Evolutionary conservation across 2,113 vertebrate species (phyloP).

Genomic region (Pedetes capensis): DNA sequence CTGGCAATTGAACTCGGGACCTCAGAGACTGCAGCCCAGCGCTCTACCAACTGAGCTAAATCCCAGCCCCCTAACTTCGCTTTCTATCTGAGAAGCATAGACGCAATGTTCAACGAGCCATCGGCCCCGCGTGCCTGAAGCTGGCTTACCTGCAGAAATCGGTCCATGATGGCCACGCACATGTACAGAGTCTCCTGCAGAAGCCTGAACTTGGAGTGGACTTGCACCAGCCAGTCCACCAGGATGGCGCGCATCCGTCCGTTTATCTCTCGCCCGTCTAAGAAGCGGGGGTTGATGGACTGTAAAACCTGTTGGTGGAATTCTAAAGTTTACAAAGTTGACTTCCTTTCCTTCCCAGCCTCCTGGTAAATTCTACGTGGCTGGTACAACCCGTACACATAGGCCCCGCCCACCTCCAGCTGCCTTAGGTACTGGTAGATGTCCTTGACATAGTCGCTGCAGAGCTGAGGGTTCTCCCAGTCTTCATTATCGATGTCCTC

Average conservation of each 20-base stretch:
- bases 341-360: neutral
- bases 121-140: accelerated
- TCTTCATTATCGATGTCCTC: constrained; percentile 93
- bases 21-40: too few relatives aligned
- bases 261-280: constrained; percentile 88
- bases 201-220: constrained; percentile 93
- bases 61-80: too few relatives aligned
- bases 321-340: neutral
- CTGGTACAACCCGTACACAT: accelerated
- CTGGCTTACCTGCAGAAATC: constrained; percentile 90
- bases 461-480: constrained; percentile 89
- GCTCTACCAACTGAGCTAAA: too few relatives aligned
- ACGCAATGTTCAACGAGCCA: neutral
- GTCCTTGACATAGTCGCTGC: constrained; percentile 93
- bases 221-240: constrained; percentile 97
- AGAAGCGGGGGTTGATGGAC: constrained; percentile 84
- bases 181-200: constrained; percentile 96
- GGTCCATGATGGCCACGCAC: constrained; percentile 92
- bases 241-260: constrained; percentile 93
- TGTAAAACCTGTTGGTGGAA: constrained; percentile 86
- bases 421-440: constrained; percentile 91
- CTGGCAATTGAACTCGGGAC: too few relatives aligned
- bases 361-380: neutral
- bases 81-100: neutral
- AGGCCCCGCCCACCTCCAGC: constrained; percentile 87